These are phyloP conservation scores for Poeciliopsis occidentalis DNA, from an alignment of 2,113 vertebrate genomes.

Conservation along the genomic window DNA sequence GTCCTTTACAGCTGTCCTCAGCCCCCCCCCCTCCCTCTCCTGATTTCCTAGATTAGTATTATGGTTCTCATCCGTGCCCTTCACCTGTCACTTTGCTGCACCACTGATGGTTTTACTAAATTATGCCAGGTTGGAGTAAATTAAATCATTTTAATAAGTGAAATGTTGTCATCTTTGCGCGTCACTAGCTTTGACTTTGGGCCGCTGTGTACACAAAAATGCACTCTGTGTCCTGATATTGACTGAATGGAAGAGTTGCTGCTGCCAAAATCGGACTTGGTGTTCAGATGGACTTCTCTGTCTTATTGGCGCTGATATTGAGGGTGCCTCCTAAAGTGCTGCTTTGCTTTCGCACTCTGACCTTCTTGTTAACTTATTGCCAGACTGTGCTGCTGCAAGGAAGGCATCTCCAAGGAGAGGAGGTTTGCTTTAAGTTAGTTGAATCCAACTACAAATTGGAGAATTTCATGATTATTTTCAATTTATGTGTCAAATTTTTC, in stretches of 20 bases:
- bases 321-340: conserved; percentile 9
- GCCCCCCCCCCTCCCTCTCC: conserved; percentile 53
- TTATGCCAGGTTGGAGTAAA: neutral
- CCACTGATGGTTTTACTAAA: conserved; percentile 21
- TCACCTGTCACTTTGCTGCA: conserved; percentile 51
- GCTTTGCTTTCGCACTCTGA: conserved; percentile 20
- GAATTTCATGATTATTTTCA: neutral
- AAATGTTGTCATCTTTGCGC: neutral
- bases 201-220: conserved; percentile 7
- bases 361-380: conserved; percentile 61
- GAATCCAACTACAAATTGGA: neutral
- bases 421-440: conserved; percentile 10
- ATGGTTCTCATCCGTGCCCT: conserved; percentile 54
- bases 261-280: conserved; percentile 4
- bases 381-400: conserved; percentile 51
- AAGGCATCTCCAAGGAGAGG: conserved; percentile 44
- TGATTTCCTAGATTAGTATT: conserved; percentile 62
- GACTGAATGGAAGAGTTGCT: conserved; percentile 7
- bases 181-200: conserved; percentile 50
- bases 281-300: conserved; percentile 19
- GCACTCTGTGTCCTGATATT: neutral
- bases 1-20: conserved; percentile 56
- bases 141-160: neutral
- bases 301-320: conserved; percentile 11
- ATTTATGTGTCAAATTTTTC: neutral